Percentiles rank a stretch among this genome's conserved stretches.
Conservation (phyloP, 2,888 invertebrate species). For the Sinopyrophorus schimmeli region DNA sequence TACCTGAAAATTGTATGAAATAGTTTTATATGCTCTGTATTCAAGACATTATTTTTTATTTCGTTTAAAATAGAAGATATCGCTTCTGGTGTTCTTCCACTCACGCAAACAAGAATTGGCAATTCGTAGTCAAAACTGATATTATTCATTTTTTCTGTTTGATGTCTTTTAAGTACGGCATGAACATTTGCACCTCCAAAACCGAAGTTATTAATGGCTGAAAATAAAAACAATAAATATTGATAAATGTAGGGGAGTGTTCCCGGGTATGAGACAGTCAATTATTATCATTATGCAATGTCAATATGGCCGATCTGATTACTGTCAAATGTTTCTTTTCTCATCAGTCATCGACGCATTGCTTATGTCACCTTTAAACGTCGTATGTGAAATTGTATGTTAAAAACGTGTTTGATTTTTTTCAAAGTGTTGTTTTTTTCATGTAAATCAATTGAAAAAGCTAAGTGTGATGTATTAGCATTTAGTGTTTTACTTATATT, state of each 20-base stretch:
- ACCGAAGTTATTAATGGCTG: slow-evolving; percentile 89
- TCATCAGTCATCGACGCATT: too few relatives aligned
- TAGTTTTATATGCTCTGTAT: slow-evolving; percentile 58
- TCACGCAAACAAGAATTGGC: slow-evolving; percentile 73
- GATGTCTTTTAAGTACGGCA: slow-evolving; percentile 64
- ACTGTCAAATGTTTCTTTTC: too few relatives aligned
- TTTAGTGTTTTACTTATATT: too few relatives aligned
- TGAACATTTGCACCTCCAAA: slow-evolving; percentile 91
- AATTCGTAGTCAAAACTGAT: slow-evolving; percentile 64
- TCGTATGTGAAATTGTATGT: too few relatives aligned
- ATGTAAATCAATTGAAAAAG: too few relatives aligned
- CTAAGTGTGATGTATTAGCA: too few relatives aligned
- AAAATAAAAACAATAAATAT: slow-evolving; percentile 47
- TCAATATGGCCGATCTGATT: too few relatives aligned
- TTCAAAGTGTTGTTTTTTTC: too few relatives aligned
- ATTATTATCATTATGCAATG: too few relatives aligned
- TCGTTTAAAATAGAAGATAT: slow-evolving; percentile 68
- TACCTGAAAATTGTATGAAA: slow-evolving; percentile 46
- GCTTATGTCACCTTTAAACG: too few relatives aligned
- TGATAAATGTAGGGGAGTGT: neutral
- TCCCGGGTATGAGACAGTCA: too few relatives aligned
- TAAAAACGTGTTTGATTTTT: too few relatives aligned
- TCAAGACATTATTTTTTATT: slow-evolving; percentile 63
- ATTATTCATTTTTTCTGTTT: slow-evolving; percentile 64
- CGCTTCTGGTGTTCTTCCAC: slow-evolving; percentile 80